phyloP scores from a whole-genome alignment of 2,797 vertebrate genomes.

The Zalophus californianus region DNA sequence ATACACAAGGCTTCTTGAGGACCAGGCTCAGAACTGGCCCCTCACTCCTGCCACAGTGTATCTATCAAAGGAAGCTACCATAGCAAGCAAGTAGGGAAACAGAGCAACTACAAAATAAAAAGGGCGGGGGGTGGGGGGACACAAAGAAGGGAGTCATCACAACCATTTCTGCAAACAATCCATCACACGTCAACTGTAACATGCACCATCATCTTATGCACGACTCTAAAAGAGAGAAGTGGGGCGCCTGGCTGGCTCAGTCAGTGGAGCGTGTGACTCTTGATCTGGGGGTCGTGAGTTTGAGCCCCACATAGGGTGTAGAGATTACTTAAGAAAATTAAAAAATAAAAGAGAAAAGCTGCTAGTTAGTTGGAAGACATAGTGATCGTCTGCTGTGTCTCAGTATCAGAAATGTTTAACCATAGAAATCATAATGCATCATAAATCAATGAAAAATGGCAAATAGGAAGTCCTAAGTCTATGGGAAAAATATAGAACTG shows the following conservation, averaged over 20 bases:
- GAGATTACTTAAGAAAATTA: not conserved
- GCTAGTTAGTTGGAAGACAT: not conserved
- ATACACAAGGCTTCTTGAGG: not conserved
- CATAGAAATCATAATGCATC: not conserved
- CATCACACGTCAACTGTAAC: not conserved
- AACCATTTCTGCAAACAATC: not conserved
- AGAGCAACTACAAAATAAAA: conserved; percentile 29
- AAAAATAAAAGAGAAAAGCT: not conserved
- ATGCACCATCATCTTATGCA: not conserved
- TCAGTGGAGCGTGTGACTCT: not conserved
- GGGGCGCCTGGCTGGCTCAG: not conserved
- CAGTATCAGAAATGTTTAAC: not conserved
- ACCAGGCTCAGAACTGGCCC: not conserved
- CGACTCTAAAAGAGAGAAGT: not conserved
- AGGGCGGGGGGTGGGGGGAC: not conserved
- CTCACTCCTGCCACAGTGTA: not conserved
- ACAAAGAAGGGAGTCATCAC: not conserved
- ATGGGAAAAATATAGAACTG: not conserved
- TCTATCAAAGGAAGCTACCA: conserved; percentile 23
- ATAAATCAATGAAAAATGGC: not conserved
- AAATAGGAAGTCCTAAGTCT: not conserved
- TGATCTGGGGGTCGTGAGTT: not conserved
- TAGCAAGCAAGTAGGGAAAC: not conserved
- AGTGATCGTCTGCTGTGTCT: not conserved
- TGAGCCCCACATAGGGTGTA: not conserved